A percentile compares a stretch with the other conserved stretches of the same genome.
Evolutionary conservation across 2,888 invertebrate species (phyloP).

Genomic region (Oxytorus armatus): DNA sequence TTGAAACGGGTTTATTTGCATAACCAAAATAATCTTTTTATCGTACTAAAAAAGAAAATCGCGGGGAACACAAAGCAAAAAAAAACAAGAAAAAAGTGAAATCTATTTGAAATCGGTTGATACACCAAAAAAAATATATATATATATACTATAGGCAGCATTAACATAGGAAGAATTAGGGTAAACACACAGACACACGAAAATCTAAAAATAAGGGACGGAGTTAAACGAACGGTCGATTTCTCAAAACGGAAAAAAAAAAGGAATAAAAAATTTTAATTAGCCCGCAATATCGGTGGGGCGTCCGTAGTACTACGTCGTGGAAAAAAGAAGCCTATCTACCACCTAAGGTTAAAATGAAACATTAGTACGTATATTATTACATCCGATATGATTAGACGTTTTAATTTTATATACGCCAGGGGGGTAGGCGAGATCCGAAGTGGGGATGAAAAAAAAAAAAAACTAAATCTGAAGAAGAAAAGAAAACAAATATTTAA

Average conservation of each 20-base stretch:
- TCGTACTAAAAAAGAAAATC: constrained; percentile 55
- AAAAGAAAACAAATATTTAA: constrained; percentile 78
- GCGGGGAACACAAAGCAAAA: constrained; percentile 5
- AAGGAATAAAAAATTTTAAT: constrained; percentile 29
- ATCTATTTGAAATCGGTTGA: constrained; percentile 48
- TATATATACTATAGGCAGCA: constrained; percentile 24
- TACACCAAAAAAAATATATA: constrained; percentile 38
- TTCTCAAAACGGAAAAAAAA: constrained; percentile 18
- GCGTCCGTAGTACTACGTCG: constrained; percentile 54
- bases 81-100: constrained; percentile 17
- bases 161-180: constrained; percentile 40
- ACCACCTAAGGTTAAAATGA: constrained; percentile 76
- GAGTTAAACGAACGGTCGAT: constrained; percentile 30
- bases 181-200: constrained; percentile 32
- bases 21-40: constrained; percentile 56
- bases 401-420: constrained; percentile 80
- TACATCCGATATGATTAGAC: constrained; percentile 82
- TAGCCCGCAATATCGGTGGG: constrained; percentile 31
- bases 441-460: constrained; percentile 42
- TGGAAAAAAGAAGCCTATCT: constrained; percentile 76
- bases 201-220: constrained; percentile 51
- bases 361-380: constrained; percentile 73
- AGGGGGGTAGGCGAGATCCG: constrained; percentile 62
- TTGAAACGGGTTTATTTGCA: constrained; percentile 68
- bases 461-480: constrained; percentile 58